Evolutionary conservation across 2,797 vertebrate species (phyloP).

Genomic region (Lagodon rhomboides): DNA sequence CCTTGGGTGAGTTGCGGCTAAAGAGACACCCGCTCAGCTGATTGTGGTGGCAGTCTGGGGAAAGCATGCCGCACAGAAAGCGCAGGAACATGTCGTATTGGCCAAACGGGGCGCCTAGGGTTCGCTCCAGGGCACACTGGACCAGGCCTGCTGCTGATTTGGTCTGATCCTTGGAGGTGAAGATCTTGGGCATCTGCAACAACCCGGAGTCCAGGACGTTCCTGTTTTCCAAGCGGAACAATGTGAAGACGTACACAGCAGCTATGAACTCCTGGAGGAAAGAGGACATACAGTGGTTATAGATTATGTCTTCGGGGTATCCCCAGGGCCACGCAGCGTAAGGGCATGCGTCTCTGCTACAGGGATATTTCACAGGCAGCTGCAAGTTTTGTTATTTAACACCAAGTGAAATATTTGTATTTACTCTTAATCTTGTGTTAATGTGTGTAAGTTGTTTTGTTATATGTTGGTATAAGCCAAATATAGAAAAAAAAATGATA

Average conservation of each 20-base stretch:
- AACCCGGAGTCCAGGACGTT: slow-evolving; percentile 66
- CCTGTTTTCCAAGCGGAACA: slow-evolving; percentile 65
- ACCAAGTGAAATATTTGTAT: background rate
- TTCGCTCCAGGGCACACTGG: slow-evolving; percentile 53
- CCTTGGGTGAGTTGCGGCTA: slow-evolving; percentile 28
- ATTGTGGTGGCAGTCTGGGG: slow-evolving; percentile 53
- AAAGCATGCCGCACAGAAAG: slow-evolving; percentile 81
- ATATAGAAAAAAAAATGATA: background rate
- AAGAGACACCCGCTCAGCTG: slow-evolving; percentile 62
- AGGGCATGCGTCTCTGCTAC: background rate
- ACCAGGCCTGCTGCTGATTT: slow-evolving; percentile 60
- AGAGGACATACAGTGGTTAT: background rate
- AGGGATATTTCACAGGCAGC: too few species aligned
- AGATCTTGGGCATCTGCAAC: background rate
- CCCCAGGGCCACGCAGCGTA: background rate
- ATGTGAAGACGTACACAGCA: slow-evolving; percentile 77
- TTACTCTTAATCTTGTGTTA: background rate
- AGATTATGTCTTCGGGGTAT: background rate
- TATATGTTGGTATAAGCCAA: background rate
- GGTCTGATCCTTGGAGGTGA: slow-evolving; percentile 29
- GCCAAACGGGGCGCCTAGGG: slow-evolving; percentile 49
- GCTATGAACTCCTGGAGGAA: slow-evolving; percentile 83
- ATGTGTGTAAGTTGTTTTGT: background rate
- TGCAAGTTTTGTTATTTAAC: background rate
- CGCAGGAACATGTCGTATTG: slow-evolving; percentile 82